Evolutionary conservation across 2,888 invertebrate genomes (phyloP).

Genomic region (Toxonevra muliebris): DNA sequence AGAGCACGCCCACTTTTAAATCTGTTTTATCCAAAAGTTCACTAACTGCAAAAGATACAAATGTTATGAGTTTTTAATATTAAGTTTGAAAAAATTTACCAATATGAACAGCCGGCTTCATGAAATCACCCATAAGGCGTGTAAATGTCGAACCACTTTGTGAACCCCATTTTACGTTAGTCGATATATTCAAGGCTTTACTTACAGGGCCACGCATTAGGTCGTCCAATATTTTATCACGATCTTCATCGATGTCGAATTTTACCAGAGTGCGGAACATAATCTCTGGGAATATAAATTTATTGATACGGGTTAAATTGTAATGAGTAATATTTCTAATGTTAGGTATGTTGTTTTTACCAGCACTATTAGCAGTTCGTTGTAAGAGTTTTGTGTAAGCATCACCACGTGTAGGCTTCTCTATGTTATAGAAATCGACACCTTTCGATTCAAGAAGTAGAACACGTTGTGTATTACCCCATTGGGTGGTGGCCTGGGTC

Average conservation of each 20-base stretch:
- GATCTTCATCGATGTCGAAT: slow-evolving; percentile 56
- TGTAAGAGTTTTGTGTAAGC: slow-evolving; percentile 36
- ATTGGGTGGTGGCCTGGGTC: slow-evolving; percentile 71
- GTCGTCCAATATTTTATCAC: slow-evolving; percentile 57
- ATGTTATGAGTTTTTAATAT: slow-evolving; percentile 8
- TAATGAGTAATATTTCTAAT: background rate
- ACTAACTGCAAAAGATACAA: slow-evolving; percentile 69
- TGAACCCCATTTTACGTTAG: slow-evolving; percentile 73
- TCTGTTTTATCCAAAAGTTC: slow-evolving; percentile 74
- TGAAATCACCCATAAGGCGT: slow-evolving; percentile 74
- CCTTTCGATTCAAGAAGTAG: slow-evolving; percentile 71
- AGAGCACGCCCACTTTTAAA: slow-evolving; percentile 76
- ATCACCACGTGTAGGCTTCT: slow-evolving; percentile 59
- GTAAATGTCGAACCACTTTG: slow-evolving; percentile 71
- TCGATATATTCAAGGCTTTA: slow-evolving; percentile 72
- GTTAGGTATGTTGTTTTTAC: background rate
- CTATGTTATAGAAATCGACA: slow-evolving; percentile 86
- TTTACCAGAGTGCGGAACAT: slow-evolving; percentile 58
- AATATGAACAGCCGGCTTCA: slow-evolving; percentile 79
- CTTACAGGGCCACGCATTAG: slow-evolving; percentile 81
- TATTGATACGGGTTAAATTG: background rate
- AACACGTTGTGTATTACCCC: slow-evolving; percentile 72
- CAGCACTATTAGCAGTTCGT: slow-evolving; percentile 5
- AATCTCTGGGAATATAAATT: slow-evolving; percentile 43
- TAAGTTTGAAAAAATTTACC: slow-evolving; percentile 64